Evolutionary conservation across 2,113 vertebrate genomes (phyloP), one percentile per base, ranked within the genome.

Genomic region (Amphiprion percula): DNA sequence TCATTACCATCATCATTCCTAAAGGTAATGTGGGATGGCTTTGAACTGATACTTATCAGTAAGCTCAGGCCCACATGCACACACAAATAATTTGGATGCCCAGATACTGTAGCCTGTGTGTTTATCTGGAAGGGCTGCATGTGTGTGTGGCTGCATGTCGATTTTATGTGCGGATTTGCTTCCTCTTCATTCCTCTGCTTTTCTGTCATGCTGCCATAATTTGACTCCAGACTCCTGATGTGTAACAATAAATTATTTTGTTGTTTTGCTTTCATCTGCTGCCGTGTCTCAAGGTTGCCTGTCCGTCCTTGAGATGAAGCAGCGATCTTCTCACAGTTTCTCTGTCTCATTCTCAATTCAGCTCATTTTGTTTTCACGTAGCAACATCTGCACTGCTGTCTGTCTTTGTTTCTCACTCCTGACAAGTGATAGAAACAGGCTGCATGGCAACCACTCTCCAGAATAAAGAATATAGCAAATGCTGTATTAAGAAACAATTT

Each of bases 1-100:
- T 81, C 77, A 52, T 88, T 76, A 83, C 70, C 74, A 77, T 54
- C 71, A 85, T 77, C 72, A 82, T 85, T 89, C 77, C 83, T 82
- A 9, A 68, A 80, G 80, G 59, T 84, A 76, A 89, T 89, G 80
- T 77, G 41, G 72, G 61, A 30, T 37, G 68, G 79, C 86, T 91
- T 92, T 90, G 87, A 83, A 85, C 76, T 74, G 9, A 56, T 68
- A 61, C 56, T 85, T 54, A 72, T 56, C n/a, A 46, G 87, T 72
- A 66, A 44, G 71, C 78, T 64, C 30, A 28, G 78, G 71, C 63
- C 33, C 21, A 9, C 58, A 49, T 71, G 61, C 63, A 82, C 66
- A 47, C 61, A 72, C 85, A 82, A 64, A 75, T 53, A 39, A 52
- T 79, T 49, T 77, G 50, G 63, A 75, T 74, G 37, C 66, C 44